Base-by-base conservation (phyloP, 2,797 vertebrate genomes). In the Sebastes diploproa region DNA sequence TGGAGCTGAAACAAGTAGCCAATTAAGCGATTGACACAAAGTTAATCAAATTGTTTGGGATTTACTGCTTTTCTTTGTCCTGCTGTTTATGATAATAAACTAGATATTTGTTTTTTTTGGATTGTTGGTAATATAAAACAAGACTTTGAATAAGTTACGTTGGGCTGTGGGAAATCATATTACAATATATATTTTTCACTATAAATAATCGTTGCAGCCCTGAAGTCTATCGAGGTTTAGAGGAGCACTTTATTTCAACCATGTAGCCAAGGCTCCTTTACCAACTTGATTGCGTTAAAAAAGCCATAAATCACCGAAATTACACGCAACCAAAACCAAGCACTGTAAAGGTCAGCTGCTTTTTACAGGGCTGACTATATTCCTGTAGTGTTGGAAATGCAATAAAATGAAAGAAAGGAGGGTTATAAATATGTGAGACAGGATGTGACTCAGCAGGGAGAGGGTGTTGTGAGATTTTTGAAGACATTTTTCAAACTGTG, bases 331-430 rank as follows among this genome's bases (percentile, higher is more conserved):
- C 12, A 29, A 68, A 7, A 30, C 2, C 34, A 62, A 42, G 60
- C 38, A 36, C 6, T 64, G 34, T 30, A 78, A 82, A 30, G 22
- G 59, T 58, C 62, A 68, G 22, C 5, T 13, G 62, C 42, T 77
- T 72, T 82, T 68, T 38, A 52, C 23, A 27, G 25, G 18, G 9
- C 14, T 56, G 58, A 54, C 38, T 18, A 50, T 69, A 18, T 65
- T 25, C 59, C 10, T 73, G 14, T 8, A 70, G 36, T 32, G 52
- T 36, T 75, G 64, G 38, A 73, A 42, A 46, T 68, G n/a, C 32
- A 71, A 67, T 27, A 58, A 73, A 83, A 77, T 56, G 20, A 75
- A 71, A 77, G 55, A 78, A 42, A 81, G 16, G 25, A 66, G 36
- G 36, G 59, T 71, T 75, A 72, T 38, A 72, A 72, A 80, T 55